phyloP scores from a whole-genome alignment of 2,113 vertebrate genomes.

The Coregonus clupeaformis region DNA sequence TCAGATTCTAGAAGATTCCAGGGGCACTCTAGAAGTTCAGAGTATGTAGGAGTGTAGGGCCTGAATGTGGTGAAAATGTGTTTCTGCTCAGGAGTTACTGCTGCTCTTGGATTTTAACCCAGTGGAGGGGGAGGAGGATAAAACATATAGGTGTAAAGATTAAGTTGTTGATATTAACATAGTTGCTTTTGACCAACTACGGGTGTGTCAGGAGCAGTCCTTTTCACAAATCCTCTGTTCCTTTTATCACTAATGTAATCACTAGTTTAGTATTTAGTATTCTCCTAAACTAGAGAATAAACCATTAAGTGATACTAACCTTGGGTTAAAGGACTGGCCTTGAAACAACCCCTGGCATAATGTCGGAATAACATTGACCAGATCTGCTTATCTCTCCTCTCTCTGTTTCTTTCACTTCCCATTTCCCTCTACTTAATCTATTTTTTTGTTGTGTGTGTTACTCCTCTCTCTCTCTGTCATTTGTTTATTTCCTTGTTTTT shows the following conservation, averaged over 20 bases:
- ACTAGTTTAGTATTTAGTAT: background rate
- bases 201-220: constrained; percentile 19
- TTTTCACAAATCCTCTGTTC: background rate
- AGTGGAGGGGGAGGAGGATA: constrained; percentile 1
- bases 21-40: too few relatives aligned
- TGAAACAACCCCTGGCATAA: background rate
- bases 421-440: constrained; percentile 27
- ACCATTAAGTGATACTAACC: too few relatives aligned
- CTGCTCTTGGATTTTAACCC: too few relatives aligned
- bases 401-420: constrained; percentile 36
- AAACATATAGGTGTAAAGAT: constrained; percentile 8
- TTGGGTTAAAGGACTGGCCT: background rate
- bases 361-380: constrained; percentile 34
- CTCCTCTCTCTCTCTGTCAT: constrained; percentile 1
- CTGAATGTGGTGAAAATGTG: too few relatives aligned
- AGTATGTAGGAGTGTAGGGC: too few relatives aligned
- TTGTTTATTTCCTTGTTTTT: constrained; percentile 16
- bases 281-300: background rate
- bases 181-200: constrained; percentile 28
- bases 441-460: constrained; percentile 6
- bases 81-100: too few relatives aligned
- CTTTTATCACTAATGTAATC: background rate
- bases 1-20: background rate
- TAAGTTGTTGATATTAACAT: constrained; percentile 39
- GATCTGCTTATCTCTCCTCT: constrained; percentile 56